A percentile compares a stretch with the other conserved stretches of the same genome.
These are phyloP conservation scores for Melospiza georgiana DNA, from an alignment of 2,113 vertebrate species.

Conservation along the genomic window DNA sequence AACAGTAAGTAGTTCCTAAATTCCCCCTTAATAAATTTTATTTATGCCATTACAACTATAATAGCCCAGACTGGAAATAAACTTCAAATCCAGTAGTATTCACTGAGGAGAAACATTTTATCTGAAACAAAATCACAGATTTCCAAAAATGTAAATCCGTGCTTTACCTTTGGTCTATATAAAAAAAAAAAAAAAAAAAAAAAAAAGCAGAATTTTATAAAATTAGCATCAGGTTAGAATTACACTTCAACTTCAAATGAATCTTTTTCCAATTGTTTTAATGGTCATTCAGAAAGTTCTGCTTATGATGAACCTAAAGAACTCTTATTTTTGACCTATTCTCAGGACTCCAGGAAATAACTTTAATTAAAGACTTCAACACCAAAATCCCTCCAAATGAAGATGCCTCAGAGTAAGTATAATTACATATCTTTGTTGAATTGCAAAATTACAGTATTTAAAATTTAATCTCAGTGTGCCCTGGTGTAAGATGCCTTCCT, in stretches of 20 bases:
- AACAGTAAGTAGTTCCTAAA: neutral
- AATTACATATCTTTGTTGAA: neutral
- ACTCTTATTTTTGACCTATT: neutral
- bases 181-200: neutral
- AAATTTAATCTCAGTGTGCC: neutral
- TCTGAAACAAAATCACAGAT: neutral
- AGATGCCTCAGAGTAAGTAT: neutral
- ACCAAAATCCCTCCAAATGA: neutral
- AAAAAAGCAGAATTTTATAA: neutral
- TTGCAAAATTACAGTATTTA: neutral
- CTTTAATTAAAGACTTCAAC: neutral
- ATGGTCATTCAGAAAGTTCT: neutral
- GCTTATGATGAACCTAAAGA: neutral
- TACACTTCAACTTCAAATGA: neutral
- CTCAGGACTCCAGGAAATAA: neutral
- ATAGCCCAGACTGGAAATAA: neutral
- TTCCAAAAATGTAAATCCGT: neutral
- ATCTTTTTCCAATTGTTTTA: neutral
- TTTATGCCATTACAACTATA: neutral
- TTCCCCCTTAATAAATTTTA: neutral
- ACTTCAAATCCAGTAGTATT: neutral
- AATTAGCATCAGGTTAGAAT: neutral
- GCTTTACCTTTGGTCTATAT: neutral
- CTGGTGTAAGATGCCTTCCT: neutral
- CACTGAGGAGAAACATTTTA: neutral